These are phyloP conservation scores for Eumaeus atala DNA, from an alignment of 1,140 invertebrate genomes.

Conservation along the genomic window DNA sequence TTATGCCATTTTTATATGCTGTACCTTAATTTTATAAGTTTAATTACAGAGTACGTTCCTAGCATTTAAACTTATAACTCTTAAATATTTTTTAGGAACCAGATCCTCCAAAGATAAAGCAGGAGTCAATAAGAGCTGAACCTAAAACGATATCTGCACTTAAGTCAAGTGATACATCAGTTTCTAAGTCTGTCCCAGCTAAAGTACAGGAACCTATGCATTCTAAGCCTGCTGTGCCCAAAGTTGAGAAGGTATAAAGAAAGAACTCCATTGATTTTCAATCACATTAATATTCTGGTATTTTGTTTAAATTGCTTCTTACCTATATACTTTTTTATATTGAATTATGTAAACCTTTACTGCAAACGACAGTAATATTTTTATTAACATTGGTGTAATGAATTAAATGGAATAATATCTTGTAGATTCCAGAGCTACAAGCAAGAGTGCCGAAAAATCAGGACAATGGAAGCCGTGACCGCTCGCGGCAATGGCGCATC, in stretches of 20 bases:
- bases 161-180: slow-evolving; percentile 44
- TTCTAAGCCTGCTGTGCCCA: slow-evolving; percentile 55
- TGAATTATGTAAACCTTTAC: no score
- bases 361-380: no score
- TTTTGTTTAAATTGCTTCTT: no score
- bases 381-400: no score
- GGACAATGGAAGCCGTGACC: slow-evolving; percentile 14
- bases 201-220: slow-evolving; percentile 60
- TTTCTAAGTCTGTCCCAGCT: slow-evolving; percentile 47
- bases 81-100: slow-evolving; percentile 36
- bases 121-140: slow-evolving; percentile 49
- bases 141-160: slow-evolving; percentile 48
- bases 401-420: no score
- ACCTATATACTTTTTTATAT: no score
- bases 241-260: slow-evolving; percentile 42
- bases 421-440: slow-evolving; percentile 54
- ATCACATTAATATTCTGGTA: no score
- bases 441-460: slow-evolving; percentile 39
- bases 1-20: no score
- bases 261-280: no score
- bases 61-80: no score
- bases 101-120: slow-evolving; percentile 37
- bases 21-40: slow-evolving; percentile 6
- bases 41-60: no score
- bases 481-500: slow-evolving; percentile 22